Conservation (phyloP, 2,113 vertebrate species). For the Rostratula benghalensis region DNA sequence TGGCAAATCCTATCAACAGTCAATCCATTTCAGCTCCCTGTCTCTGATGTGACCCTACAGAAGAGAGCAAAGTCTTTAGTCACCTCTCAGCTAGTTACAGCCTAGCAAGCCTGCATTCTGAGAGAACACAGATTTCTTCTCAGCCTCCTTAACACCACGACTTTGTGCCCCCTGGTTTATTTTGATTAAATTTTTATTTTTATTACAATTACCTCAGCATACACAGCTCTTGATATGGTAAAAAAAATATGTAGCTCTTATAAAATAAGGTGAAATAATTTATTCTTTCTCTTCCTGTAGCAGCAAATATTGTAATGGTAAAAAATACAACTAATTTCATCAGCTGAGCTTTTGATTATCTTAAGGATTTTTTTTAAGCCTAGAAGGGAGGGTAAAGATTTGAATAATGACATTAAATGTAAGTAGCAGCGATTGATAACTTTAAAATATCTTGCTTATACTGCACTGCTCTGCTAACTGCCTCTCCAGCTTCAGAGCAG, state of each 20-base stretch:
- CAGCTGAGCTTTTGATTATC: neutral
- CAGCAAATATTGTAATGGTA: neutral
- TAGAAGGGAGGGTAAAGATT: neutral
- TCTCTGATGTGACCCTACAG: neutral
- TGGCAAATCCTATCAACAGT: conserved; percentile 62
- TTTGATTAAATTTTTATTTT: neutral
- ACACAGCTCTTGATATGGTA: neutral
- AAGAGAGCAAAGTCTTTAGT: neutral
- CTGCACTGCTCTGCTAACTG: neutral
- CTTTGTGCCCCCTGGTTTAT: neutral
- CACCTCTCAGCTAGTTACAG: neutral
- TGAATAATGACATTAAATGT: neutral
- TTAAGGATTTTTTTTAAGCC: conserved; percentile 1
- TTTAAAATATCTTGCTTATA: neutral
- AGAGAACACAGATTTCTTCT: neutral
- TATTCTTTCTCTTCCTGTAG: neutral
- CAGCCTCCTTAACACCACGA: neutral
- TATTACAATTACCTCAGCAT: neutral
- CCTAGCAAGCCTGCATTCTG: neutral
- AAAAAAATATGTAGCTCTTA: neutral
- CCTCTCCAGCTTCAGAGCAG: neutral
- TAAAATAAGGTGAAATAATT: neutral
- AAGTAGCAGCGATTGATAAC: neutral
- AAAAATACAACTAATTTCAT: neutral
- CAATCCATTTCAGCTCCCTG: conserved; percentile 12